These are phyloP conservation scores for Alloscopus bannaensis DNA, from an alignment of 2,888 invertebrate species.

Conservation along the genomic window DNA sequence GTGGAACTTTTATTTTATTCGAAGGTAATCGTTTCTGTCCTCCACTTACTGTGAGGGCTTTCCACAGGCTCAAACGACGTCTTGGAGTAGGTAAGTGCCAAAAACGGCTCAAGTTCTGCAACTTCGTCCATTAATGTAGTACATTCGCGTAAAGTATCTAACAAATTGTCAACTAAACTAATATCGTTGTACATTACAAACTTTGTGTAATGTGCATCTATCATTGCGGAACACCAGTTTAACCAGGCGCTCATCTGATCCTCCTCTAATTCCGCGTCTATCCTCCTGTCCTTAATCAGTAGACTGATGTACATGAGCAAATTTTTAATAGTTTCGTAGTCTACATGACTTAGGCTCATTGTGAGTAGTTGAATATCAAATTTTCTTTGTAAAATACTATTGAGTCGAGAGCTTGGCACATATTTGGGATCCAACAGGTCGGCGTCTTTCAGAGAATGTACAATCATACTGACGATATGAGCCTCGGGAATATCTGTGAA, in stretches of 20 bases:
- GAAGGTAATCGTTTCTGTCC: conserved; percentile 62
- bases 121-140: conserved; percentile 62
- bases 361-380: conserved; percentile 63
- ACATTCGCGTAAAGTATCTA: conserved; percentile 59
- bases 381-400: conserved; percentile 55
- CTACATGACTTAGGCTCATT: conserved; percentile 44
- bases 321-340: conserved; percentile 50
- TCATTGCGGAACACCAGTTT: conserved; percentile 66
- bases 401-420: conserved; percentile 20
- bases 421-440: neutral
- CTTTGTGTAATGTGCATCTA: conserved; percentile 69
- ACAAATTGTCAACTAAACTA: conserved; percentile 55
- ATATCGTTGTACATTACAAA: conserved; percentile 68
- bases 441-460: conserved; percentile 26
- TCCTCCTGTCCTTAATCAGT: conserved; percentile 25
- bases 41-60: conserved; percentile 41
- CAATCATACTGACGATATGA: conserved; percentile 53
- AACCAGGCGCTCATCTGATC: conserved; percentile 52
- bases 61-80: conserved; percentile 57
- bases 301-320: conserved; percentile 43
- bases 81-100: conserved; percentile 55
- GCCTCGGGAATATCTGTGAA: conserved; percentile 69
- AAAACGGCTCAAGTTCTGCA: conserved; percentile 65
- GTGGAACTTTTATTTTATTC: no score
- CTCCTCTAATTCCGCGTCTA: conserved; percentile 19